Evolutionary conservation across 2,113 vertebrate genomes (phyloP).

Genomic region (Probosciger aterrimus): DNA sequence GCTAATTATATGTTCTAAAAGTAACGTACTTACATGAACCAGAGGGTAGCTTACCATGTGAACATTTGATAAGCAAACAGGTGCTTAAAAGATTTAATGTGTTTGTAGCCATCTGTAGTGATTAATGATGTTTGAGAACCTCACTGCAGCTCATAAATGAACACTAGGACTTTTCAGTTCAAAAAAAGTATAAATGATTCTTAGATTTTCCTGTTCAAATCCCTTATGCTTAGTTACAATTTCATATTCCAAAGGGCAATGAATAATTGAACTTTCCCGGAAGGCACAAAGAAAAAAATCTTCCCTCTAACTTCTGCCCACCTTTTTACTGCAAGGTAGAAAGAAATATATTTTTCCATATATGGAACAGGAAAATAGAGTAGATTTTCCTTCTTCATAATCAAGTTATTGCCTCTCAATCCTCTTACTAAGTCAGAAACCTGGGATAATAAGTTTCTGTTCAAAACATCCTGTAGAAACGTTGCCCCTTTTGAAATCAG

Average conservation of each 20-base stretch:
- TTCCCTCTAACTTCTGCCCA: not conserved
- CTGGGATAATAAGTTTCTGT: not conserved
- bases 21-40: conserved; percentile 6
- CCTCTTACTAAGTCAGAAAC: not conserved
- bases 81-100: conserved; percentile 27
- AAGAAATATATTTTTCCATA: not conserved
- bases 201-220: not conserved
- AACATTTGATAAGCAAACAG: conserved; percentile 41
- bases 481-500: not conserved
- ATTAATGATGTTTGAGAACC: conserved; percentile 46
- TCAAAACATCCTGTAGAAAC: not conserved
- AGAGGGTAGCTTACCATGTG: conserved; percentile 12
- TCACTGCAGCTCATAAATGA: not conserved
- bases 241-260: not conserved
- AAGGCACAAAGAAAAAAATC: not conserved
- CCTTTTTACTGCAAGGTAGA: not conserved
- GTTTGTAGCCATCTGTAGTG: conserved; percentile 43
- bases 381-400: not conserved
- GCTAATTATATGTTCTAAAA: conserved; percentile 17
- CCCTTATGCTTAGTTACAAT: not conserved
- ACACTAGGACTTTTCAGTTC: not conserved
- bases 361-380: not conserved
- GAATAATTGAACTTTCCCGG: not conserved
- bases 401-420: not conserved
- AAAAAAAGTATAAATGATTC: not conserved